Evolutionary conservation across 2,888 invertebrate species (phyloP), one percentile per base, ranked within the genome.

Genomic region (Mimachlamys varia): DNA sequence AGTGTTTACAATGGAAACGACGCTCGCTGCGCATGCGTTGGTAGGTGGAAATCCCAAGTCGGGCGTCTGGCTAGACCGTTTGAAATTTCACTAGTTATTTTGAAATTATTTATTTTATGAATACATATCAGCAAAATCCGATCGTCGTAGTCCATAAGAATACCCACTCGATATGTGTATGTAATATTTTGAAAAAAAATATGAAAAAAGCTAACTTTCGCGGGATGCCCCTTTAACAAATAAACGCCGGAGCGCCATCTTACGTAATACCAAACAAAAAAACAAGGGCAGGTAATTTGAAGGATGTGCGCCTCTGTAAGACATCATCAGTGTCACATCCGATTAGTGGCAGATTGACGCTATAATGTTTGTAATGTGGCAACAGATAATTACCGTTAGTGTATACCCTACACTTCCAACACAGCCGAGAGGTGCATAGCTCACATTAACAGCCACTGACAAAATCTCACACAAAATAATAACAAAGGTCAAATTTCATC

Each of bases 391-490:
- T 76, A 76, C 33, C 22, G 76, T 33, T 33, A 0, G 22, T 76
- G 33, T 27, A 76, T 33, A 76, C 33, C 76, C 27, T 76, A 76
- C 76, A 33, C 27, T 76, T 10, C 76, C 33, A 76, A 27, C 33
- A 7, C 2, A 22, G 33, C 76, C 22, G 33, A 76, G 76, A 76
- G 33, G 76, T 76, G 76, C 33, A 76, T 76, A 27, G 76, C 76
- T n/a, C 22, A 58, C 58, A 58, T 4, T n/a, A 58, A 58, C 22
- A 33, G 76, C 76, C 33, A 76, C 76, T 76, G 33, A 76, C 76
- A 76, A 76, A 27, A 76, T 76, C 76, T 76, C 76, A 76, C 76
- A 76, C 76, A 76, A 76, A 76, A 76, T 76, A 76, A 76, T 76
- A 76, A 76, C 76, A 76, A 76, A 33, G 76, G 76, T 76, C 76